Percentiles rank a stretch among this genome's conserved stretches.
Conservation (phyloP, 2,797 vertebrate species). For the Merluccius polli region DNA sequence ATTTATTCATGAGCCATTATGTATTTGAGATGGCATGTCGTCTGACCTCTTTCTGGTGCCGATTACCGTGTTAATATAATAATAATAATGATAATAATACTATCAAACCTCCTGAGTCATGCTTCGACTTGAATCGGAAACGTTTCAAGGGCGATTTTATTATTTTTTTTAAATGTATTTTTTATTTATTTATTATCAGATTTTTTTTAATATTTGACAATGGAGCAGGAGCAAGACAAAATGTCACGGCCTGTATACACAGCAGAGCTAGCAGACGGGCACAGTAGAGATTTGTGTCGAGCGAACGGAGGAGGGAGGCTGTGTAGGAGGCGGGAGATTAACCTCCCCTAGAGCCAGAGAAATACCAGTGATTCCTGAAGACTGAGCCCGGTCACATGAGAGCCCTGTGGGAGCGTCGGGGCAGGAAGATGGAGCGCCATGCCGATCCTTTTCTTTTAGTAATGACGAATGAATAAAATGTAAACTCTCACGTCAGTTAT, state of each 20-base stretch:
- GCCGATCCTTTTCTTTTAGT: neutral
- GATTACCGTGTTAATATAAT: too few relatives aligned
- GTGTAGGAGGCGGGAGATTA: constrained; percentile 47
- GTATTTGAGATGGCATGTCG: neutral
- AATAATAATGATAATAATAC: too few relatives aligned
- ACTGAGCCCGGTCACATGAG: constrained; percentile 79
- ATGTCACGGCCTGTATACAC: neutral
- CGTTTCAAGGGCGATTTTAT: too few relatives aligned
- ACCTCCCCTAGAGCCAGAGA: constrained; percentile 64
- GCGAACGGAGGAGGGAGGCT: constrained; percentile 4
- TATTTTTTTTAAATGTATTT: too few relatives aligned
- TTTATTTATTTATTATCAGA: too few relatives aligned
- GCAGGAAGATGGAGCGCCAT: neutral
- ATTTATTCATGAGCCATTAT: too few relatives aligned
- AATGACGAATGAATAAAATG: constrained; percentile 23
- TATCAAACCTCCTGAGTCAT: neutral
- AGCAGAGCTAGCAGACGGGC: neutral
- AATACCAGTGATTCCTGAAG: constrained; percentile 62
- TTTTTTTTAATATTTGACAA: too few relatives aligned
- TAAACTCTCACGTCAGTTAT: neutral
- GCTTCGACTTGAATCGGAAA: neutral
- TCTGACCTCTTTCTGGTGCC: neutral
- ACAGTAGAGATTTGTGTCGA: neutral
- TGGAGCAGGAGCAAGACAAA: too few relatives aligned
- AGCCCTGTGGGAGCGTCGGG: constrained; percentile 66